A percentile compares a stretch with the other conserved stretches of the same genome.
Conservation (phyloP, 2,113 vertebrate species). For the Xenopus laevis region DNA sequence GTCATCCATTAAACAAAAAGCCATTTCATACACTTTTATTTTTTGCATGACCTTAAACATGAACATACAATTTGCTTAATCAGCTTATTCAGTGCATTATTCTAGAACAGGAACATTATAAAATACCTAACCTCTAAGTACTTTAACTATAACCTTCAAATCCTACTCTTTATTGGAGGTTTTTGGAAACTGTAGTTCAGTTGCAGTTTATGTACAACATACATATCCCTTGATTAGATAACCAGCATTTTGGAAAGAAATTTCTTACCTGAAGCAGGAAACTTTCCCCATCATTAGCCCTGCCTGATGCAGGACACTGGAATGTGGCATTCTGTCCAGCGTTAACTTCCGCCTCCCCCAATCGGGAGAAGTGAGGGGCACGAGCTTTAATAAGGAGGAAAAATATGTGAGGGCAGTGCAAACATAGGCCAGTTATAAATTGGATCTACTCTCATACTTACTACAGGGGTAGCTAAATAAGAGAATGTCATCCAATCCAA, state of each 20-base stretch:
- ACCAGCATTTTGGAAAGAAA: neutral
- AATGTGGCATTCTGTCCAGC: conserved; percentile 93
- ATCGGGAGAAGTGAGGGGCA: conserved; percentile 90
- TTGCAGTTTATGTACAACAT: too few relatives aligned
- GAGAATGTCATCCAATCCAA: conserved; percentile 92
- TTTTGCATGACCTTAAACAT: too few relatives aligned
- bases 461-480: conserved; percentile 94
- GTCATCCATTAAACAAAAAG: too few relatives aligned
- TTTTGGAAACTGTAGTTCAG: too few relatives aligned
- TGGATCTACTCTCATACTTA: conserved; percentile 67
- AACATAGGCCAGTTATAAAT: neutral
- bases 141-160: too few relatives aligned
- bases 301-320: conserved; percentile 87
- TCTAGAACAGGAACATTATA: too few relatives aligned
- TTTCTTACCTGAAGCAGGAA: conserved; percentile 88
- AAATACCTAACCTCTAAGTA: too few relatives aligned
- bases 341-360: conserved; percentile 94
- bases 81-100: too few relatives aligned
- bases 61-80: too few relatives aligned
- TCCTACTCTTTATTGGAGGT: too few relatives aligned
- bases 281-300: conserved; percentile 77
- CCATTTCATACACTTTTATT: too few relatives aligned
- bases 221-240: too few relatives aligned
- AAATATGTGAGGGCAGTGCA: neutral
- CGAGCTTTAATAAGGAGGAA: conserved; percentile 70